These are phyloP conservation scores for Acanthosepion esculentum DNA, from an alignment of 2,888 invertebrate genomes.

Conservation along the genomic window DNA sequence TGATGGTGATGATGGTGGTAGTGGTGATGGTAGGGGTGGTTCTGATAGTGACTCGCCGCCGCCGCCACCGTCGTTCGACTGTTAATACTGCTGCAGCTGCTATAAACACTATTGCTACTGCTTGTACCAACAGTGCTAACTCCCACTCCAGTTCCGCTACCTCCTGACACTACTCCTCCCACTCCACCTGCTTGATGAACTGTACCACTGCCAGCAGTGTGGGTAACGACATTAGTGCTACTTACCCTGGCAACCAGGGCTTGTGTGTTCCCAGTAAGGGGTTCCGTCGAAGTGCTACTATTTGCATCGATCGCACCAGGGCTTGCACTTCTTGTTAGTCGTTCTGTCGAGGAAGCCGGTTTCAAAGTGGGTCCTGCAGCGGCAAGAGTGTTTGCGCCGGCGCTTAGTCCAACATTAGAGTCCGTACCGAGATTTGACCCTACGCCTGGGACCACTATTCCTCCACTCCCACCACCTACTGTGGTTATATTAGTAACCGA, in stretches of 20 bases:
- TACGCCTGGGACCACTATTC: neutral
- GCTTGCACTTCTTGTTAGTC: neutral
- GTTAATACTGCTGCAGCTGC: neutral
- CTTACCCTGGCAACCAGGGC: slow-evolving; percentile 24
- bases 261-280: neutral
- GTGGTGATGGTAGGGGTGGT: slow-evolving; percentile 4
- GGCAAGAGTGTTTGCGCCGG: neutral
- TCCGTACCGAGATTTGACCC: slow-evolving; percentile 33
- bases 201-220: neutral
- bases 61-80: slow-evolving; percentile 39
- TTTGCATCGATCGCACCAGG: neutral
- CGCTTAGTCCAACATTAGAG: neutral
- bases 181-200: neutral
- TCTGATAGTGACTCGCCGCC: slow-evolving; percentile 45
- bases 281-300: neutral
- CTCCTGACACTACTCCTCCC: neutral
- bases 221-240: neutral
- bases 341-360: neutral
- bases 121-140: neutral
- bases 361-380: neutral
- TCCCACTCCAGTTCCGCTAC: neutral
- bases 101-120: slow-evolving; percentile 40
- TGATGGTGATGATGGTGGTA: slow-evolving; percentile 25
- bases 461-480: neutral
- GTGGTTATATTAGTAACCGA: neutral